Conservation (phyloP, 2,113 vertebrate genomes). For the Dendropsophus ebraccatus region DNA sequence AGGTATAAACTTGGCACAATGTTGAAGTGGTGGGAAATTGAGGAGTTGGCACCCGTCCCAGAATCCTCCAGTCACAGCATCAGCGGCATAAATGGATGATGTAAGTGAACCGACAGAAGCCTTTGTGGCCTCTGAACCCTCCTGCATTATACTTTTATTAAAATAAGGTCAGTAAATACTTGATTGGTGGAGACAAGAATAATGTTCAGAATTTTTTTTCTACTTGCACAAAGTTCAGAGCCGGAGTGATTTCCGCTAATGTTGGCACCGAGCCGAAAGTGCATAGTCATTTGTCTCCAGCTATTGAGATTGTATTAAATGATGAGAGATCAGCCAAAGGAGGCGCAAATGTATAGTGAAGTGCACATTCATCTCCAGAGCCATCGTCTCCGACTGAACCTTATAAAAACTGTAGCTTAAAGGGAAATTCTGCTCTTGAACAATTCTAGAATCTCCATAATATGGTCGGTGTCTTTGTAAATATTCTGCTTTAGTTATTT, state of each 20-base stretch:
- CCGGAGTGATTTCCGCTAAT: neutral
- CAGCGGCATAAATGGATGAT: neutral
- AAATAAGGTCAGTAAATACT: neutral
- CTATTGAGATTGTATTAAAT: neutral
- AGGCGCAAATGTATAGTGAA: neutral
- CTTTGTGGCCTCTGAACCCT: neutral
- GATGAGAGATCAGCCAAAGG: neutral
- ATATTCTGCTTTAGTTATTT: neutral
- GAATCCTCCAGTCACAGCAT: neutral
- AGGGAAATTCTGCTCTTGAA: neutral
- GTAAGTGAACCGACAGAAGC: neutral
- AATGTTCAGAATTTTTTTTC: neutral
- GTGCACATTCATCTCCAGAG: neutral
- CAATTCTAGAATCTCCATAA: neutral
- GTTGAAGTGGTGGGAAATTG: neutral
- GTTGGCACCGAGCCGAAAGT: neutral
- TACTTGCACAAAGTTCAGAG: neutral
- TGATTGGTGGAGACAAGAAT: neutral
- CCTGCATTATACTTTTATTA: constrained; percentile 5
- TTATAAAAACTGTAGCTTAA: neutral
- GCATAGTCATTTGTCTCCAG: constrained; percentile 19
- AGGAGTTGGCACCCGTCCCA: constrained; percentile 21
- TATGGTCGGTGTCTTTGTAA: neutral
- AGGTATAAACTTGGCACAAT: neutral
- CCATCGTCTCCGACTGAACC: neutral